Conservation (phyloP, 2,888 invertebrate genomes). For the Biston betularia region DNA sequence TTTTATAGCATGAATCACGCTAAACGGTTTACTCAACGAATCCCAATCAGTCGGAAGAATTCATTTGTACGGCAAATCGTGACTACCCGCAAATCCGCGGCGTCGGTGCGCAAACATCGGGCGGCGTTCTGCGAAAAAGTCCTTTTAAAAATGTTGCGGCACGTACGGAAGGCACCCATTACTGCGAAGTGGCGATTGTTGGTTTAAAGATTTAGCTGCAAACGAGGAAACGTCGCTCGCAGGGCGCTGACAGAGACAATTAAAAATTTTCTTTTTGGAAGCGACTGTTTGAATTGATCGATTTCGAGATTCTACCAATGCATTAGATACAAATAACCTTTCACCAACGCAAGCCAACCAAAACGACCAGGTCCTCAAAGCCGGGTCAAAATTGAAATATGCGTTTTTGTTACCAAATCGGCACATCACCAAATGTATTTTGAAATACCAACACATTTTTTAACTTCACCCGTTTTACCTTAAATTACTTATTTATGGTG, state of each 20-base stretch:
- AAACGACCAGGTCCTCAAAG: too few relatives aligned
- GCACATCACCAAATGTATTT: too few relatives aligned
- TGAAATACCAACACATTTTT: too few relatives aligned
- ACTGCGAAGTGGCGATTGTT: slow-evolving; percentile 83
- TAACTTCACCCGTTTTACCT: too few relatives aligned
- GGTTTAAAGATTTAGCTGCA: slow-evolving; percentile 81
- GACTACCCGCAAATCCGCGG: slow-evolving; percentile 70
- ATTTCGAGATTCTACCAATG: background rate
- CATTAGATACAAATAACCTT: too few relatives aligned
- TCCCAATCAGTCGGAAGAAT: slow-evolving; percentile 75
- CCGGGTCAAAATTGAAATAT: too few relatives aligned
- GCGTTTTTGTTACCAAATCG: too few relatives aligned
- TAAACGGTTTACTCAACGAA: slow-evolving; percentile 75
- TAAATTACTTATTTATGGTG: too few relatives aligned
- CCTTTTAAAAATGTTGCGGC: slow-evolving; percentile 86
- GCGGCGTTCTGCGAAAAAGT: slow-evolving; percentile 82
- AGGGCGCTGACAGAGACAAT: slow-evolving; percentile 25
- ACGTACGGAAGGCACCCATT: slow-evolving; percentile 85
- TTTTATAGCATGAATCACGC: slow-evolving; percentile 57
- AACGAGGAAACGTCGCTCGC: slow-evolving; percentile 58
- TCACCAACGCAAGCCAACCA: too few relatives aligned
- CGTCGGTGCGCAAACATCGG: slow-evolving; percentile 69
- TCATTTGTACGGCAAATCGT: slow-evolving; percentile 81
- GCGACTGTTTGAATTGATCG: slow-evolving; percentile 17
- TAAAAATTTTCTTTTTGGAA: slow-evolving; percentile 29